phyloP scores from a whole-genome alignment of 1,140 invertebrate species.

The Euwallacea fornicatus region DNA sequence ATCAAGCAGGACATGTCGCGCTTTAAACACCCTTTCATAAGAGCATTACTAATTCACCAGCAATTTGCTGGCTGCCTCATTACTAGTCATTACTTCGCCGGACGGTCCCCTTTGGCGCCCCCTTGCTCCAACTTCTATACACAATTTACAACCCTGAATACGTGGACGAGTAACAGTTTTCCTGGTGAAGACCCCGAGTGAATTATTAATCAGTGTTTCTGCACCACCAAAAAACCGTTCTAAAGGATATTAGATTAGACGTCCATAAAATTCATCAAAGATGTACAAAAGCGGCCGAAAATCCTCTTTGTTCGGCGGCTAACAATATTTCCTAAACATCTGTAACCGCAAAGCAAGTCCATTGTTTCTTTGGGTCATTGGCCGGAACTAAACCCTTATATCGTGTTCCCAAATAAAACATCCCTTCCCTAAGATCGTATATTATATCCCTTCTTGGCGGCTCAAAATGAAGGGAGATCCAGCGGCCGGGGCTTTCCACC shows the following conservation, averaged over 20 bases:
- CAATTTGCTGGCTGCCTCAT: constrained; percentile 31
- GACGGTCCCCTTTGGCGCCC: constrained; percentile 16
- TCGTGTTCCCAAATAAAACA: constrained; percentile 26
- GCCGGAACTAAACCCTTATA: constrained; percentile 29
- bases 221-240: not conserved
- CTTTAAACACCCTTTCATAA: constrained; percentile 35
- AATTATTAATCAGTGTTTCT: not conserved
- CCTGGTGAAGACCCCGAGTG: not conserved
- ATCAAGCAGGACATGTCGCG: constrained; percentile 32
- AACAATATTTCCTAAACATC: constrained; percentile 31
- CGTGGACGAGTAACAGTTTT: constrained; percentile 2
- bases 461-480: constrained; percentile 20
- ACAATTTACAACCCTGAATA: constrained; percentile 16
- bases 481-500: not conserved
- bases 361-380: constrained; percentile 32
- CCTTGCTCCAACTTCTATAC: constrained; percentile 22
- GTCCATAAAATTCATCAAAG: constrained; percentile 17
- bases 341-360: constrained; percentile 26
- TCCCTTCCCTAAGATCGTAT: constrained; percentile 22
- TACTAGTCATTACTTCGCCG: constrained; percentile 31
- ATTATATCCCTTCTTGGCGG: constrained; percentile 16
- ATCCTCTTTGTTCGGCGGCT: constrained; percentile 12
- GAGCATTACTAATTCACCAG: constrained; percentile 30
- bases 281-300: constrained; percentile 17
- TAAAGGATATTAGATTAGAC: not conserved